These are phyloP conservation scores for Orthosia incerta DNA, from an alignment of 2,888 invertebrate species.

Conservation along the genomic window DNA sequence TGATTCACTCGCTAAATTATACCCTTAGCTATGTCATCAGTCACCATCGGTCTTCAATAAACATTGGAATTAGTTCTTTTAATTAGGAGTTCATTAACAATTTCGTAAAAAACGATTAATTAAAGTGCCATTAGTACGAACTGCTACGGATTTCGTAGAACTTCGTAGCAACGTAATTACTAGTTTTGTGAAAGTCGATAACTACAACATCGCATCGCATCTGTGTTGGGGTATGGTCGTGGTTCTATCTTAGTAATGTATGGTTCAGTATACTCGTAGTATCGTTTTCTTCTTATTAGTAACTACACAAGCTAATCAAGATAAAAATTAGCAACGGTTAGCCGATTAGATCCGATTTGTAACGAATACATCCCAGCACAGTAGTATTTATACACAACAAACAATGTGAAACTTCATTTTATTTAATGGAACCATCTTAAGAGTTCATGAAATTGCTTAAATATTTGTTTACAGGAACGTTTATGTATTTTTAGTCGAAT, in stretches of 20 bases:
- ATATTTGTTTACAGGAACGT: too few species aligned
- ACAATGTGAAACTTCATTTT: background rate
- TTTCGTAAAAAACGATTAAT: conserved; percentile 2
- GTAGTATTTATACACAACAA: background rate
- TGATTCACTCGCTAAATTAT: background rate
- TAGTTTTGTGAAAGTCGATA: conserved; percentile 36
- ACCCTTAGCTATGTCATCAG: background rate
- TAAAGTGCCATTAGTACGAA: conserved; percentile 35
- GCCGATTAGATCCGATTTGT: conserved; percentile 19
- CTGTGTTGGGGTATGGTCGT: background rate
- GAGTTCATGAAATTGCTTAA: background rate
- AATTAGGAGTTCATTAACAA: conserved; percentile 13
- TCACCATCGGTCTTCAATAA: background rate
- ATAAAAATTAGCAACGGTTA: conserved; percentile 13
- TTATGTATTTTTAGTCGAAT: background rate
- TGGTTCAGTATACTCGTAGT: background rate
- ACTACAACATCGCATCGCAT: background rate
- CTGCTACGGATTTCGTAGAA: conserved; percentile 60
- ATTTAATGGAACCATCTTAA: background rate
- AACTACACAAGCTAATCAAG: background rate
- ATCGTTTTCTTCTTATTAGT: background rate
- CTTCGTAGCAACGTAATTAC: conserved; percentile 52
- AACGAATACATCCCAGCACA: conserved; percentile 1
- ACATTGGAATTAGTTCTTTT: conserved; percentile 1
- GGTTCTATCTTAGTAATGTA: background rate